These are phyloP conservation scores for Sebastes minor DNA, from an alignment of 2,797 vertebrate genomes.

Conservation along the genomic window DNA sequence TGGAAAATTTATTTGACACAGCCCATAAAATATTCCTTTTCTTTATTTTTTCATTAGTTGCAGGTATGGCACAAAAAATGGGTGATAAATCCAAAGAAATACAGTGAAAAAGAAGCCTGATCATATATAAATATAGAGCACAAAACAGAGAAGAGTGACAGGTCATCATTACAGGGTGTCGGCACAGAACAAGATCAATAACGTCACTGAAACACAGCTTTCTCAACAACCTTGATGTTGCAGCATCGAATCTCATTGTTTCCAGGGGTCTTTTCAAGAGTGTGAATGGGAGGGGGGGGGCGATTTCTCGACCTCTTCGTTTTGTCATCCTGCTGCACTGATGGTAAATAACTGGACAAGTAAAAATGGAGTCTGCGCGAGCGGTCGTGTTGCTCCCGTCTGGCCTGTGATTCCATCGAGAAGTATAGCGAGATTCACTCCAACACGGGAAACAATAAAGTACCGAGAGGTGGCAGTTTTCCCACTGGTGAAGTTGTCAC, in stretches of 20 bases:
- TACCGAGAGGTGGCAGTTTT: slow-evolving; percentile 46
- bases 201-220: slow-evolving; percentile 62
- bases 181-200: slow-evolving; percentile 72
- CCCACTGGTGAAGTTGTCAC: slow-evolving; percentile 48
- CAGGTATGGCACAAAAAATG: slow-evolving; percentile 82
- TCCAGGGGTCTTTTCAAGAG: slow-evolving; percentile 10
- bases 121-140: slow-evolving; percentile 80
- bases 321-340: slow-evolving; percentile 16
- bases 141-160: slow-evolving; percentile 82
- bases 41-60: slow-evolving; percentile 86
- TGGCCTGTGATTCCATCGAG: slow-evolving; percentile 15
- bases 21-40: slow-evolving; percentile 80
- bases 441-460: slow-evolving; percentile 25
- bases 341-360: slow-evolving; percentile 15
- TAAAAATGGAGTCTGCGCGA: background rate
- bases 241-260: slow-evolving; percentile 33
- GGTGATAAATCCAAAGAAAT: slow-evolving; percentile 82
- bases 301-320: background rate
- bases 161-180: slow-evolving; percentile 71
- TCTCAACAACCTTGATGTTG: slow-evolving; percentile 47
- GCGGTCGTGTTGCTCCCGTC: background rate
- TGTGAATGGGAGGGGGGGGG: background rate
- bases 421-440: slow-evolving; percentile 8
- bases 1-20: slow-evolving; percentile 30
- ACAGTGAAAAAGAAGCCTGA: slow-evolving; percentile 79